Evolutionary conservation across 2,113 vertebrate genomes (phyloP).

Genomic region (Sinocyclocheilus rhinocerous): DNA sequence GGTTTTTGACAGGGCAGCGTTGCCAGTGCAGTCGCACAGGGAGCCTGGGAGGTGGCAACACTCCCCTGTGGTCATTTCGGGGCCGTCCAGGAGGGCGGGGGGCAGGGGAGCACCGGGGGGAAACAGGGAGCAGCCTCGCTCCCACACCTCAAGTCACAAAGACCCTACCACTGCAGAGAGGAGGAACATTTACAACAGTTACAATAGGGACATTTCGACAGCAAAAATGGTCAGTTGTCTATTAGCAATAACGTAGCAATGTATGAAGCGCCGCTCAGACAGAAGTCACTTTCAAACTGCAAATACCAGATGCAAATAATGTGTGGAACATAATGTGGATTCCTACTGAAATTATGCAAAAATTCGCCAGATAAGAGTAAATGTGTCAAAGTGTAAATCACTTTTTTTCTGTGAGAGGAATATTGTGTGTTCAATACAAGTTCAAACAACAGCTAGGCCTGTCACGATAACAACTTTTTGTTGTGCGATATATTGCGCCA

Average conservation of each 20-base stretch:
- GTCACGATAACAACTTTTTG: too few relatives aligned
- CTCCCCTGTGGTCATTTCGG: slow-evolving; percentile 90
- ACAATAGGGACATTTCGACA: not conserved
- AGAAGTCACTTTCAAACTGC: not conserved
- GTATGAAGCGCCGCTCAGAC: not conserved
- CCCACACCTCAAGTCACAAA: slow-evolving; percentile 58
- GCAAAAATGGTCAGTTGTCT: not conserved
- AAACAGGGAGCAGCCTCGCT: slow-evolving; percentile 38
- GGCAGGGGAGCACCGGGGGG: slow-evolving; percentile 8
- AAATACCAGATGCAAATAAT: not conserved
- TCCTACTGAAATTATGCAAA: not conserved
- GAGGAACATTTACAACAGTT: not conserved
- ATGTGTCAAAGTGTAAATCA: too few relatives aligned
- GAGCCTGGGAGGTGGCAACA: slow-evolving; percentile 95
- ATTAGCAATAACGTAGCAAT: not conserved
- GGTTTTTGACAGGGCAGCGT: slow-evolving; percentile 80
- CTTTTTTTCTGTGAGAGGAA: too few relatives aligned
- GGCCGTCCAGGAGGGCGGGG: slow-evolving; percentile 52
- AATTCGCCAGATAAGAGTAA: too few relatives aligned
- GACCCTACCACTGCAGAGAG: slow-evolving; percentile 62
- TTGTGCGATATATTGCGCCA: too few relatives aligned
- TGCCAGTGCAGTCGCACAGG: slow-evolving; percentile 87
- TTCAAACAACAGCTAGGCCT: not conserved
- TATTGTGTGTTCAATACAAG: not conserved
- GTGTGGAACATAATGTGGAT: not conserved